Percentiles rank a stretch among this genome's conserved stretches.
phyloP scores from a whole-genome alignment of 1,140 invertebrate genomes.

The Chironomus striatipennis region DNA sequence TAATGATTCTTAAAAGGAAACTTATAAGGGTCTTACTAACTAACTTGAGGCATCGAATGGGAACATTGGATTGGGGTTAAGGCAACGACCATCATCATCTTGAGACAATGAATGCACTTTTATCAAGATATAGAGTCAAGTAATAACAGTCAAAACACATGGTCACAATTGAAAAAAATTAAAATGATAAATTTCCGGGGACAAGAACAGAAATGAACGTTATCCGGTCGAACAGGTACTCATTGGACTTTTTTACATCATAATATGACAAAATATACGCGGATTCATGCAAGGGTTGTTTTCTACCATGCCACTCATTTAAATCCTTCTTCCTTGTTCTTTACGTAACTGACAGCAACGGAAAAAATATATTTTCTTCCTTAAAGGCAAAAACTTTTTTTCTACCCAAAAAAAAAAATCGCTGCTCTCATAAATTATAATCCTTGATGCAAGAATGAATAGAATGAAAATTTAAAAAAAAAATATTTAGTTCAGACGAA shows the following conservation, averaged over 20 bases:
- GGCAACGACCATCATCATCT: not conserved
- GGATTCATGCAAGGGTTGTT: not conserved
- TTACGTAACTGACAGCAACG: constrained; percentile 18
- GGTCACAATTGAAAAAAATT: not conserved
- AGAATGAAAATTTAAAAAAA: no score
- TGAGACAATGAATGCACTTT: no score
- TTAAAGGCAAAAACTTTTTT: not conserved
- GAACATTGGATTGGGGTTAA: no score
- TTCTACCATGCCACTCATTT: not conserved
- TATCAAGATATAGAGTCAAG: no score
- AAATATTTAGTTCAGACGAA: not conserved
- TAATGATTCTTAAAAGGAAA: not conserved
- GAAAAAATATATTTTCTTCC: not conserved
- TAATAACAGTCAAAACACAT: not conserved
- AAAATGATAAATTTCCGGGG: constrained; percentile 18
- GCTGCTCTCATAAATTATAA: constrained; percentile 4
- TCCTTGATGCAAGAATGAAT: not conserved
- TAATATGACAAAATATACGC: not conserved
- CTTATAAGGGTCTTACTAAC: not conserved
- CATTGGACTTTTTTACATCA: not conserved
- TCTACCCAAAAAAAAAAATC: not conserved
- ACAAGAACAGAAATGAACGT: not conserved
- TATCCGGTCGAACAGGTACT: constrained; percentile 9
- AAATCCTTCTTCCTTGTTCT: not conserved
- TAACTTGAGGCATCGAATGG: no score